These are phyloP conservation scores for Danionella dracula DNA, from an alignment of 2,797 vertebrate species.

Conservation along the genomic window DNA sequence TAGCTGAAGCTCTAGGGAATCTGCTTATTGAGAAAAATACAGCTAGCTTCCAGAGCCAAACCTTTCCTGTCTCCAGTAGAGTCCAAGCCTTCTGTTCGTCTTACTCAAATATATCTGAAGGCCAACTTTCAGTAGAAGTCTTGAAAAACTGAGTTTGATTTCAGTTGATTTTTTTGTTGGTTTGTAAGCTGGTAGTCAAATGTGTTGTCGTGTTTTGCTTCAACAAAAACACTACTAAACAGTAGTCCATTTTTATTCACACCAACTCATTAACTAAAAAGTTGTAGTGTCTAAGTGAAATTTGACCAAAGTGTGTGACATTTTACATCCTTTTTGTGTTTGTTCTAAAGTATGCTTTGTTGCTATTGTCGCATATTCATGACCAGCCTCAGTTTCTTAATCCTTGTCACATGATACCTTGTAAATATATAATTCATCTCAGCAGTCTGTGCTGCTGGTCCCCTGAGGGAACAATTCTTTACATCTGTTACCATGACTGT, in stretches of 20 bases:
- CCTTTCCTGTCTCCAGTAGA: conserved; percentile 10
- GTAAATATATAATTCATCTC: conserved; percentile 9
- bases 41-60: conserved; percentile 37
- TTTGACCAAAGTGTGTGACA: too few relatives aligned
- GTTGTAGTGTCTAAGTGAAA: too few relatives aligned
- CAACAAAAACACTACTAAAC: too few relatives aligned
- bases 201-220: too few relatives aligned
- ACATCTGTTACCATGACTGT: background rate
- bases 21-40: conserved; percentile 36
- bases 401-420: background rate
- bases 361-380: background rate
- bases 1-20: conserved; percentile 39
- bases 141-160: too few relatives aligned
- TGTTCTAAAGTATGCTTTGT: too few relatives aligned
- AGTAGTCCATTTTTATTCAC: too few relatives aligned
- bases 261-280: too few relatives aligned
- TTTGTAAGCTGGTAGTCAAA: too few relatives aligned
- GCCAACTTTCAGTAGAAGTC: too few relatives aligned
- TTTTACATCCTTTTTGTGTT: too few relatives aligned
- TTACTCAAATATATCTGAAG: background rate
- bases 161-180: too few relatives aligned
- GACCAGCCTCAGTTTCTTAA: conserved; percentile 4
- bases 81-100: conserved; percentile 1
- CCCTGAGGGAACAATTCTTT: background rate
- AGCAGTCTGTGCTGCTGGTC: background rate